A percentile compares a stretch with the other conserved stretches of the same genome.
These are phyloP conservation scores for Drosophila sp. DNA, from an alignment of 1,140 invertebrate species.

Conservation along the genomic window DNA sequence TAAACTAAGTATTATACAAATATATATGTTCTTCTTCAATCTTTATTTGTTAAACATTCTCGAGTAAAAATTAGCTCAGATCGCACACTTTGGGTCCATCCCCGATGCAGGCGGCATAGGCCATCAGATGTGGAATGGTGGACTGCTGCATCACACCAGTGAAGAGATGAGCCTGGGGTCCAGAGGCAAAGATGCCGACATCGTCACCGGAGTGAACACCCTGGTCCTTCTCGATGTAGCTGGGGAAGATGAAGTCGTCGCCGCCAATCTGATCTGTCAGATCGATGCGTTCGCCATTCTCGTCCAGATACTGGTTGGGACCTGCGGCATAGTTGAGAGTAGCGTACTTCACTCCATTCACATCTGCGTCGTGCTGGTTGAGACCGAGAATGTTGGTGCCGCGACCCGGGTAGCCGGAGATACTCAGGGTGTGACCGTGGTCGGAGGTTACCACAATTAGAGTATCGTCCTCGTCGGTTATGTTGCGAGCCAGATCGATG, in stretches of 20 bases:
- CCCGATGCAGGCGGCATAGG: conserved; percentile 86
- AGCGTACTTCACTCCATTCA: conserved; percentile 85
- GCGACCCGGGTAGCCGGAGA: conserved; percentile 88
- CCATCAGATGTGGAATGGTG: conserved; percentile 90
- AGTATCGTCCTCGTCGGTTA: conserved; percentile 86
- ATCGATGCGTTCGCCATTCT: conserved; percentile 55
- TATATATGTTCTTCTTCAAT: conserved; percentile 6
- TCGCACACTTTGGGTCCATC: conserved; percentile 62
- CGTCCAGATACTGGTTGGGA: conserved; percentile 84
- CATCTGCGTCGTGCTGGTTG: conserved; percentile 58
- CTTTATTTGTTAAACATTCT: background rate
- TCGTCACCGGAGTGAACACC: conserved; percentile 89
- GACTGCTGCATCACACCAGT: conserved; percentile 91
- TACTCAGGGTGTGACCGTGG: conserved; percentile 87
- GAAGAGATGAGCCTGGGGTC: conserved; percentile 87
- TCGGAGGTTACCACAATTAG: conserved; percentile 89
- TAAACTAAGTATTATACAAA: background rate
- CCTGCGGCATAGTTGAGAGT: conserved; percentile 88
- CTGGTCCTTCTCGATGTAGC: conserved; percentile 75
- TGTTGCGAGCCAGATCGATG: conserved; percentile 84
- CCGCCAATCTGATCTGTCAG: conserved; percentile 44
- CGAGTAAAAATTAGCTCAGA: background rate
- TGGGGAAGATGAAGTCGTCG: conserved; percentile 82
- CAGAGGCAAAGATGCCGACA: conserved; percentile 86
- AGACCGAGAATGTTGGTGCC: conserved; percentile 87